Conservation (phyloP, 2,888 invertebrate genomes). For the Eremobia ochroleuca region DNA sequence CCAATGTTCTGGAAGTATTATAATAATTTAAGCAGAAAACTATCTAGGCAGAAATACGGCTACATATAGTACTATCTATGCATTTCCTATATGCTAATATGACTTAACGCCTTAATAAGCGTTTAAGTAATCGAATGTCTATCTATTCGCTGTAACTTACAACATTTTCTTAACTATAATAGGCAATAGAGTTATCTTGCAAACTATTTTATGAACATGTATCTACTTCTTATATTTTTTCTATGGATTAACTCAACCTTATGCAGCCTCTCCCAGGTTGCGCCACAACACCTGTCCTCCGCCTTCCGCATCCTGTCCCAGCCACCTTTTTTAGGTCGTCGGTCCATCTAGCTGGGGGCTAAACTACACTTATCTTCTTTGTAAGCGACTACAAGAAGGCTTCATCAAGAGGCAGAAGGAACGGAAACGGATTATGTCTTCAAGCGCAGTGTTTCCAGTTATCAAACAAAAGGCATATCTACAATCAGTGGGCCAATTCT, state of each 20-base stretch:
- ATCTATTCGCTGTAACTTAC: neutral
- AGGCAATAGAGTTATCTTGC: neutral
- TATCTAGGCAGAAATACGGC: neutral
- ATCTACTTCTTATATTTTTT: neutral
- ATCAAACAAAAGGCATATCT: neutral
- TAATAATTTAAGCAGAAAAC: conserved; percentile 13
- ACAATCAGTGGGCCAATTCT: neutral
- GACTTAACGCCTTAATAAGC: neutral
- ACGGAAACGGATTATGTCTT: neutral
- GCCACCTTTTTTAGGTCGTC: no score
- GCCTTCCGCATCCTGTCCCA: no score
- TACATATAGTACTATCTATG: neutral
- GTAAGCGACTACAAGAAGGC: neutral
- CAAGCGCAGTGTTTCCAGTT: neutral
- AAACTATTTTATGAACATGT: neutral
- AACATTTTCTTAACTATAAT: neutral
- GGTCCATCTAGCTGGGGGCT: no score
- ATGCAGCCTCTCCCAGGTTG: no score
- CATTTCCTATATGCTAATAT: no score
- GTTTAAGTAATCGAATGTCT: no score
- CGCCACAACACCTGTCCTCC: no score
- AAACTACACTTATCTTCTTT: no score
- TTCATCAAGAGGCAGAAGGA: neutral
- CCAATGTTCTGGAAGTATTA: neutral
- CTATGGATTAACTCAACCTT: no score